Evolutionary conservation across 2,797 vertebrate genomes (phyloP).

Genomic region (Acanthurus leucopareius): DNA sequence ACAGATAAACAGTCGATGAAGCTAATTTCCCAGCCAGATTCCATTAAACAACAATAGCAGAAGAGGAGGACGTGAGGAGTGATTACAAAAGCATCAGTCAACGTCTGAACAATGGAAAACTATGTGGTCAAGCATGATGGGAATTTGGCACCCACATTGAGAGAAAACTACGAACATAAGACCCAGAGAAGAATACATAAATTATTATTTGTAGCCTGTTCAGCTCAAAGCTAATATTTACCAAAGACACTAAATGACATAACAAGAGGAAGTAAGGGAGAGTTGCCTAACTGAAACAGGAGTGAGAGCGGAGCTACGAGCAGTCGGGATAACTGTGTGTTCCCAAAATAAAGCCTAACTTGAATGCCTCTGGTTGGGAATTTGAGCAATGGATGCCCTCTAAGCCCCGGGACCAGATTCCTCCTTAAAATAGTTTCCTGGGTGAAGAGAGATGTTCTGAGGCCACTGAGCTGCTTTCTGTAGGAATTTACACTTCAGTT

Average conservation of each 20-base stretch:
- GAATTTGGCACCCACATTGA: neutral
- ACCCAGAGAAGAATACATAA: no score
- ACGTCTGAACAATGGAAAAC: neutral
- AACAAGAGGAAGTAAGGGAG: conserved; percentile 31
- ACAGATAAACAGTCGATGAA: neutral
- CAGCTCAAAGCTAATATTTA: neutral
- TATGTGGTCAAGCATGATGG: neutral
- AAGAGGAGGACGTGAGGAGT: neutral
- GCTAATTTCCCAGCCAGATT: neutral
- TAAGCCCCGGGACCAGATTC: conserved; percentile 56
- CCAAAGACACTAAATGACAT: neutral
- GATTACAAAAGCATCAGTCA: neutral
- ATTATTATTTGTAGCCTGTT: neutral
- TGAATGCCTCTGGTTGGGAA: conserved; percentile 51
- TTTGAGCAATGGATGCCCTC: conserved; percentile 55
- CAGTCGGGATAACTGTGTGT: conserved; percentile 36
- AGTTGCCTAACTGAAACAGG: conserved; percentile 13
- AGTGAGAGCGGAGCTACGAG: conserved; percentile 47
- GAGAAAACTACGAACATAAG: neutral
- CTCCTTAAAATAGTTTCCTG: conserved; percentile 71
- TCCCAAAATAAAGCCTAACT: conserved; percentile 60
- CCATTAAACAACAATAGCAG: no score
- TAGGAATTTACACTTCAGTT: conserved; percentile 66
- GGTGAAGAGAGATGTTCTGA: conserved; percentile 58
- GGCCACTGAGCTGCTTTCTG: conserved; percentile 45